A percentile compares a stretch with the other conserved stretches of the same genome.
Conservation (phyloP, 1,140 invertebrate genomes). For the Luehdorfia chinensis region DNA sequence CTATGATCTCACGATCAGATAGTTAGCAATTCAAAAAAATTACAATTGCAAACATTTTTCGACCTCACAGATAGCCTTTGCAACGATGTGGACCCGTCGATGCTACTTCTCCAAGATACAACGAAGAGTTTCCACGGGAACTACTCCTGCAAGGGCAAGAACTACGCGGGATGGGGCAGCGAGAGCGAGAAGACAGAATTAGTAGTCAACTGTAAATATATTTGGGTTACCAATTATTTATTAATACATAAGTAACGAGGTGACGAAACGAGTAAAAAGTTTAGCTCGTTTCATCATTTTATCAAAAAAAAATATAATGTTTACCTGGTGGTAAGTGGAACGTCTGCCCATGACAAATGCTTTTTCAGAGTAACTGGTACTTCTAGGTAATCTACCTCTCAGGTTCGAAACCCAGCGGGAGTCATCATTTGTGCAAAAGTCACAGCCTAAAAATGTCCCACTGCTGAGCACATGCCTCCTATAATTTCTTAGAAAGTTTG, state of each 20-base stretch:
- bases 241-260: no score
- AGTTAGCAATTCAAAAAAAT: neutral
- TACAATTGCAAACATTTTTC: neutral
- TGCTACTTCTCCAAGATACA: slow-evolving; percentile 88
- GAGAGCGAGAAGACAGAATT: slow-evolving; percentile 85
- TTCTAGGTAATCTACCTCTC: no score
- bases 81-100: slow-evolving; percentile 88
- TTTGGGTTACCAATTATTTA: no score
- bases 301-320: neutral
- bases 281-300: slow-evolving; percentile 21
- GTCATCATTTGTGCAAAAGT: no score
- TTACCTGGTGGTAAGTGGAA: no score
- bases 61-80: slow-evolving; percentile 80
- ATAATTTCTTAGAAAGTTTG: no score
- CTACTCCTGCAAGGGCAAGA: slow-evolving; percentile 92
- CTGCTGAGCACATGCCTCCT: no score
- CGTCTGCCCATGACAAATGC: no score
- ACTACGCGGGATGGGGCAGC: slow-evolving; percentile 90
- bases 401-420: no score
- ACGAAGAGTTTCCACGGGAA: slow-evolving; percentile 92
- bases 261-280: neutral
- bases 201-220: slow-evolving; percentile 84
- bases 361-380: no score
- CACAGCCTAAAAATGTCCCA: no score
- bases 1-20: no score